These are phyloP conservation scores for Naso thynnoides DNA, from an alignment of 2,797 vertebrate genomes.

Conservation along the genomic window DNA sequence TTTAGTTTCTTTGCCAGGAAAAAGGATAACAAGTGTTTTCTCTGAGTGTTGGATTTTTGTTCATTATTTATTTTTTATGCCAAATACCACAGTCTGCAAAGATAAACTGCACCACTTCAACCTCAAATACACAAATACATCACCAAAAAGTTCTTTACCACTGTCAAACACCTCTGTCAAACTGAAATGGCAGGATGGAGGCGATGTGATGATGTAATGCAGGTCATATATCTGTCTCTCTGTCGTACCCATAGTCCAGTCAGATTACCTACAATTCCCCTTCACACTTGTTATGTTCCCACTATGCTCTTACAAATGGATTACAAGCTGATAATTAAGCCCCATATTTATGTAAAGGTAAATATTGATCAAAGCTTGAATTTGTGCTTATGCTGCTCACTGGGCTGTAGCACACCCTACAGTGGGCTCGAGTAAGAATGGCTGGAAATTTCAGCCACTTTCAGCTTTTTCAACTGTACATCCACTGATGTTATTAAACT, in stretches of 20 bases:
- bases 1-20: too few relatives aligned
- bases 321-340: not conserved
- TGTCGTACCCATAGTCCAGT: not conserved
- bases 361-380: too few relatives aligned
- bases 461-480: too few relatives aligned
- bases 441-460: too few relatives aligned
- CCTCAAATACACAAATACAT: not conserved
- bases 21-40: too few relatives aligned
- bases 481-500: too few relatives aligned
- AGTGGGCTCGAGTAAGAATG: too few relatives aligned
- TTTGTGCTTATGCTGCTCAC: too few relatives aligned
- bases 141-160: not conserved
- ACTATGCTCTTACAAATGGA: not conserved
- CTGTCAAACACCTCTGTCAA: not conserved
- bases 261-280: not conserved
- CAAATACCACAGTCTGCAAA: not conserved
- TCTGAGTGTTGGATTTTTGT: too few relatives aligned
- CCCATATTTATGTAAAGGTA: too few relatives aligned
- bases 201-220: conserved; percentile 5
- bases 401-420: too few relatives aligned
- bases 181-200: not conserved
- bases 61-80: too few relatives aligned
- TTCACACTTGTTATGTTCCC: not conserved
- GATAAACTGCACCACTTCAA: not conserved
- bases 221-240: not conserved